Percentiles rank a stretch among this genome's conserved stretches.
phyloP scores from a whole-genome alignment of 2,113 vertebrate genomes.

The Catharus minimus region DNA sequence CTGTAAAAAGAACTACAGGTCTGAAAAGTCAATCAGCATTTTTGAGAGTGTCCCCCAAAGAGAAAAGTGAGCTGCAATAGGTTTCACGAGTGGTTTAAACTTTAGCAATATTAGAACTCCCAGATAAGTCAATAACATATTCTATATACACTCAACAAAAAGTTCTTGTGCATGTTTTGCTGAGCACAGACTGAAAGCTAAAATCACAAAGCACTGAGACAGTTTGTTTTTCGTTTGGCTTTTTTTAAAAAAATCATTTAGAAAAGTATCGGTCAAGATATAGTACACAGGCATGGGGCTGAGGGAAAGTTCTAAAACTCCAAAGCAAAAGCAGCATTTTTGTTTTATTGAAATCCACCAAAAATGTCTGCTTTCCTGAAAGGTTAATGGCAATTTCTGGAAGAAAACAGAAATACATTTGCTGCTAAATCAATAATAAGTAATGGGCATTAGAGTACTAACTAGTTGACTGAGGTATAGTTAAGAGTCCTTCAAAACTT shows the following conservation, averaged over 20 bases:
- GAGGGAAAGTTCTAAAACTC: constrained; percentile 9
- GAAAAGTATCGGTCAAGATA: constrained; percentile 26
- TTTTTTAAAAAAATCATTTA: not conserved
- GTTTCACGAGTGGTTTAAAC: constrained; percentile 35
- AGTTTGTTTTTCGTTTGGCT: not conserved
- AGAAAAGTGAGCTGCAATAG: not conserved
- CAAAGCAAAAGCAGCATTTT: constrained; percentile 1
- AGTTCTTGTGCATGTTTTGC: constrained; percentile 42
- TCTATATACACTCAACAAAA: constrained; percentile 37
- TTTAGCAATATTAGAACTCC: constrained; percentile 53
- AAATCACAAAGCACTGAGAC: constrained; percentile 29
- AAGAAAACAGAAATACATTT: constrained; percentile 59
- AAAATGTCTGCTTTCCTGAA: constrained; percentile 34
- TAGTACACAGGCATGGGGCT: constrained; percentile 35
- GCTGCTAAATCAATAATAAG: constrained; percentile 25
- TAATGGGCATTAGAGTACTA: constrained; percentile 57
- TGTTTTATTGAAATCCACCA: constrained; percentile 42
- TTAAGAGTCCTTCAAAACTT: constrained; percentile 72
- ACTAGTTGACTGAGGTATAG: constrained; percentile 72
- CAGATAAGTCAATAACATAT: constrained; percentile 29
- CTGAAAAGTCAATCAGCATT: not conserved
- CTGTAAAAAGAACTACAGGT: not conserved
- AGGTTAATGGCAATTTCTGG: constrained; percentile 53
- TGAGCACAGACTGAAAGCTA: constrained; percentile 38
- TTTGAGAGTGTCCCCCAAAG: not conserved